Conservation (phyloP, 2,888 invertebrate genomes). For the Eupithecia exiguata region DNA sequence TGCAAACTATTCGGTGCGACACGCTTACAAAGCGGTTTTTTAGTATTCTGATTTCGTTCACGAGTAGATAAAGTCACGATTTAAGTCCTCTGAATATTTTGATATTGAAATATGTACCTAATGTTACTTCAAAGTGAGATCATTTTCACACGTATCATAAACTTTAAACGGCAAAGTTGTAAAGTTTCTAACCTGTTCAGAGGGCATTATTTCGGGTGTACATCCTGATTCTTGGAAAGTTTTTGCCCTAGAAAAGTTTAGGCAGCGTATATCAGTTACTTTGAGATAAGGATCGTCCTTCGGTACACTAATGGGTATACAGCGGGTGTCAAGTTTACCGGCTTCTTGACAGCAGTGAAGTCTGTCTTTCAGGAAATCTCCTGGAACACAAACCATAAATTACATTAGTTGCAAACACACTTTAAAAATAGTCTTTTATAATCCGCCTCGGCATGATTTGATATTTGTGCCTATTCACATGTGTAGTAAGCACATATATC, state of each 20-base stretch:
- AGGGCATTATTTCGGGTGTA: slow-evolving; percentile 57
- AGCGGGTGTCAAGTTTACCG: slow-evolving; percentile 57
- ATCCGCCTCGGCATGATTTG: too few species aligned
- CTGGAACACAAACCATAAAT: slow-evolving; percentile 50
- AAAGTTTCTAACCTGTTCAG: slow-evolving; percentile 62
- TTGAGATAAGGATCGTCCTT: slow-evolving; percentile 70
- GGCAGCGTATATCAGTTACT: slow-evolving; percentile 68
- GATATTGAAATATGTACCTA: slow-evolving; percentile 51
- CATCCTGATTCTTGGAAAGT: slow-evolving; percentile 72
- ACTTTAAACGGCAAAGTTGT: slow-evolving; percentile 39
- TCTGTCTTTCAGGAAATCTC: slow-evolving; percentile 58
- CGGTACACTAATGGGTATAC: slow-evolving; percentile 65
- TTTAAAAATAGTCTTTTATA: neutral
- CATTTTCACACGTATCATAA: slow-evolving; percentile 50
- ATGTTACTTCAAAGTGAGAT: slow-evolving; percentile 48
- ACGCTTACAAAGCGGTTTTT: slow-evolving; percentile 37
- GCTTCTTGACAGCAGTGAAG: slow-evolving; percentile 61
- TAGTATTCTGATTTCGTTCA: slow-evolving; percentile 47
- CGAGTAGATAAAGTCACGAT: slow-evolving; percentile 48
- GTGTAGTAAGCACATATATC: too few species aligned
- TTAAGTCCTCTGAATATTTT: slow-evolving; percentile 50
- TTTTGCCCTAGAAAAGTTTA: slow-evolving; percentile 71
- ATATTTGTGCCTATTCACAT: too few species aligned
- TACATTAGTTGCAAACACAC: slow-evolving; percentile 22
- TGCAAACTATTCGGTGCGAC: slow-evolving; percentile 38